Conservation (phyloP, 2,888 invertebrate genomes). For the Drosophila monieri region DNA sequence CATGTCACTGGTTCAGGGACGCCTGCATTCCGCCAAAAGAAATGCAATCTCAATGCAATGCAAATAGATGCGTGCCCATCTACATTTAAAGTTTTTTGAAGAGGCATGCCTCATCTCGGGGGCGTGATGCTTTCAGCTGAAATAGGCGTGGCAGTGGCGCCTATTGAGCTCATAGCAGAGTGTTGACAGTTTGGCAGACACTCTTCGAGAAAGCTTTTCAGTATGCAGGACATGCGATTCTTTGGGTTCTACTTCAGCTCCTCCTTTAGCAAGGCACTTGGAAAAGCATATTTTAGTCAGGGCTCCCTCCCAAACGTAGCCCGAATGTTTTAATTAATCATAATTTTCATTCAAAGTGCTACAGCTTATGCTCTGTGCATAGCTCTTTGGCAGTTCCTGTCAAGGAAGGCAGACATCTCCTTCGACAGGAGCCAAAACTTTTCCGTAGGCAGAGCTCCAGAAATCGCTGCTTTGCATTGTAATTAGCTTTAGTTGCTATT, state of each 20-base stretch:
- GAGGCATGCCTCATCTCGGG: neutral
- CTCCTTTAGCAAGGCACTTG: constrained; percentile 1
- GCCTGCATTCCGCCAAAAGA: constrained; percentile 47
- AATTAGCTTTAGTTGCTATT: constrained; percentile 59
- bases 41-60: constrained; percentile 42
- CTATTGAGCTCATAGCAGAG: constrained; percentile 65
- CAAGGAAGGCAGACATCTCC: constrained; percentile 8
- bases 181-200: constrained; percentile 54
- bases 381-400: constrained; percentile 3
- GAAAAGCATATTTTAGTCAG: neutral
- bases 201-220: constrained; percentile 43
- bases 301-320: no score
- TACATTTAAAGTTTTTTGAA: constrained; percentile 56
- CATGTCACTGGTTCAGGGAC: constrained; percentile 77
- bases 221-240: constrained; percentile 53
- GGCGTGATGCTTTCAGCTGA: neutral
- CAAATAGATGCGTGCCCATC: constrained; percentile 56
- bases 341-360: neutral
- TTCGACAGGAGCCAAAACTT: constrained; percentile 48
- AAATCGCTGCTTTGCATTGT: constrained; percentile 65
- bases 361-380: neutral
- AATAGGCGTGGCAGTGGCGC: constrained; percentile 33
- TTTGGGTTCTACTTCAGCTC: constrained; percentile 27
- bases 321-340: neutral
- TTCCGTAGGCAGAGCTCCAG: constrained; percentile 35